Base-by-base conservation (phyloP, 2,113 vertebrate genomes). In the Dermatemys mawii region DNA sequence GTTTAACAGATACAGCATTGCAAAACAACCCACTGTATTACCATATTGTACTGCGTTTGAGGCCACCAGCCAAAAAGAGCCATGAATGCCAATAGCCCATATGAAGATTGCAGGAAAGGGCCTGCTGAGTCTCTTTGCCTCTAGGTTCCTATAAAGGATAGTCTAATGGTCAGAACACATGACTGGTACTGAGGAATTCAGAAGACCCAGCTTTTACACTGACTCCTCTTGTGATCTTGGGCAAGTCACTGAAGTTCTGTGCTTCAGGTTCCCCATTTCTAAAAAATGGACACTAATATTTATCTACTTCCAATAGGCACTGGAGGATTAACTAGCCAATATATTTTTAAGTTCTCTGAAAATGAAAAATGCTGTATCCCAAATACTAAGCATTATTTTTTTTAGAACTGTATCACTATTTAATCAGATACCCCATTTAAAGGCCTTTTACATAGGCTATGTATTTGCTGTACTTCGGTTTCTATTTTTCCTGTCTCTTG, bases 391-490 rank as follows among this genome's bases (percentile, higher is more conserved):
- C 38, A 82, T n/a, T 55, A 27, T 27, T 60, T 70, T 63, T 67
- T 38, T 70, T 70, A 70, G 63, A 38, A 38, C 63, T 70, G 16
- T 55, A 11, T 11, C 35, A 9, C 63, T 38, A 5, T 38, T 32
- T 70, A 70, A 38, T 70, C 63, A 70, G n/a, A 60, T 29, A 22
- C 17, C n/a, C 63, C n/a, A 22, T 70, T 19, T 70, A 70, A 70
- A 19, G 16, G 16, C 35, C n/a, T n/a, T 70, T n/a, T 70, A 38
- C 63, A 70, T 38, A 38, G 8, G 8, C 16, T 70, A 10, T 70
- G 63, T 70, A 38, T 70, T 38, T 70, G 16, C 57, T 0, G 0
- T 82, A 78, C 1, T 49, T 7, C 1, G 2, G 89, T 44, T 75
- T 46, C 75, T 48, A 29, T 78, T 48, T 78, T 16, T 48, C 26